These are phyloP conservation scores for Tragelaphus buxtoni DNA, from an alignment of 2,113 vertebrate species.

Conservation along the genomic window DNA sequence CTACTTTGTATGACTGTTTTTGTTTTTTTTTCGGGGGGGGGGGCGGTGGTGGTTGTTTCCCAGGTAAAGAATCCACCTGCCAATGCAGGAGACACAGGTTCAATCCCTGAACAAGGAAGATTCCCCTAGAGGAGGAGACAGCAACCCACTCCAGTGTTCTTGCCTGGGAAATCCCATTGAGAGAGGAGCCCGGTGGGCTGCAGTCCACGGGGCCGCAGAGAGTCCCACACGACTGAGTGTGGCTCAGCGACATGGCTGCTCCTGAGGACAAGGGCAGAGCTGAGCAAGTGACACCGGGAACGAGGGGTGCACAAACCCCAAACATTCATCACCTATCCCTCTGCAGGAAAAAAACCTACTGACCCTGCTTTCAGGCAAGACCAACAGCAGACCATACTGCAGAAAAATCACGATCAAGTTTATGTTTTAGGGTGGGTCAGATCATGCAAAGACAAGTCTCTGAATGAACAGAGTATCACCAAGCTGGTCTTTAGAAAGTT, in stretches of 20 bases:
- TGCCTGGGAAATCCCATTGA: background rate
- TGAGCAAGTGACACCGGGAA: background rate
- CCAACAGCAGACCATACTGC: background rate
- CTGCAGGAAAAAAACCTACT: background rate
- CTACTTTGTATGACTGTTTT: background rate
- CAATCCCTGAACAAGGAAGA: background rate
- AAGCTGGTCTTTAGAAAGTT: background rate
- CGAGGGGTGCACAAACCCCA: background rate
- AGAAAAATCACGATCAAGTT: background rate
- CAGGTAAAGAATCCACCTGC: background rate
- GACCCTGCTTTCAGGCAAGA: background rate
- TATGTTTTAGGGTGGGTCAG: background rate
- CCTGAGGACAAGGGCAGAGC: background rate
- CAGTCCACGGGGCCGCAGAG: background rate
- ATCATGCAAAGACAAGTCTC: background rate
- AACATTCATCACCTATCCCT: background rate
- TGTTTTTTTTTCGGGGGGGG: accelerated
- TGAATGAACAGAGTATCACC: background rate
- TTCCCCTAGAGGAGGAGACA: background rate
- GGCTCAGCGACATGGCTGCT: background rate
- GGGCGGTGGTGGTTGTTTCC: accelerated
- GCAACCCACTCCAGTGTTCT: background rate
- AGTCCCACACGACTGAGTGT: accelerated
- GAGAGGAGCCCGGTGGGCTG: background rate
- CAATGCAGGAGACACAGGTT: background rate